Base-by-base conservation (phyloP, 1,140 invertebrate species). In the Sycophaga agraensis region DNA sequence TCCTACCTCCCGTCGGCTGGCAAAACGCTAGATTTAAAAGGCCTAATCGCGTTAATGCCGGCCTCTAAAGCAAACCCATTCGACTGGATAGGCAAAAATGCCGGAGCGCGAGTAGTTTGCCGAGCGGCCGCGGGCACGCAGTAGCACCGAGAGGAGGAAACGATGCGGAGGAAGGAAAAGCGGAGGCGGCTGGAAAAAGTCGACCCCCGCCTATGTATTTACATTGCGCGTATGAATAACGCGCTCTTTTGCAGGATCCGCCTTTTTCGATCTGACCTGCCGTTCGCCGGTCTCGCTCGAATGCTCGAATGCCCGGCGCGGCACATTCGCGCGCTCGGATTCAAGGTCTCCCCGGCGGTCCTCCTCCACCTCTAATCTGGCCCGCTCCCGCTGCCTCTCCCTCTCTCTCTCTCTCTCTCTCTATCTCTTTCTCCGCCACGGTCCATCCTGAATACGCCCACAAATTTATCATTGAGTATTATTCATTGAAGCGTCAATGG, bases 401-500 rank as follows among this genome's bases (percentile, higher is more conserved):
- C 17, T 55, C 21, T 26, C 16, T 37, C 34, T 55, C 40, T 31
- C 43, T 57, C 16, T 19, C 40, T 26, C 22, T 8, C 42, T 39
- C 37, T 5, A n/a, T 4, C 59, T 7, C 24, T 19, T 22, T 8
- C 42, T 39, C 24, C 11, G 17, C 0, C 59, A 8, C 17, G 39
- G 42, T 55, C 59, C 51, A 61, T 53, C 59, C 50, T 55, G 59
- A 76, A 79, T 78, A 79, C 77, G 74, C 77, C 79, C 70, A 79
- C 75, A 78, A 79, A 80, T 80, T 79, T 79, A 81, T 81, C 76
- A 80, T 79, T 73, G 77, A 79, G 75, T 78, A 80, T 81, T 79
- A 77, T 81, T 80, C 79, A 80, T 81, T 78, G 77, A 74, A 78
- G 76, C 77, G 77, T 78, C 78, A 81, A 81, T 80, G 76, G 73